A percentile compares a stretch with the other conserved stretches of the same genome.
These are phyloP conservation scores for Danio jaintianensis DNA, from an alignment of 2,797 vertebrate species.

Conservation along the genomic window DNA sequence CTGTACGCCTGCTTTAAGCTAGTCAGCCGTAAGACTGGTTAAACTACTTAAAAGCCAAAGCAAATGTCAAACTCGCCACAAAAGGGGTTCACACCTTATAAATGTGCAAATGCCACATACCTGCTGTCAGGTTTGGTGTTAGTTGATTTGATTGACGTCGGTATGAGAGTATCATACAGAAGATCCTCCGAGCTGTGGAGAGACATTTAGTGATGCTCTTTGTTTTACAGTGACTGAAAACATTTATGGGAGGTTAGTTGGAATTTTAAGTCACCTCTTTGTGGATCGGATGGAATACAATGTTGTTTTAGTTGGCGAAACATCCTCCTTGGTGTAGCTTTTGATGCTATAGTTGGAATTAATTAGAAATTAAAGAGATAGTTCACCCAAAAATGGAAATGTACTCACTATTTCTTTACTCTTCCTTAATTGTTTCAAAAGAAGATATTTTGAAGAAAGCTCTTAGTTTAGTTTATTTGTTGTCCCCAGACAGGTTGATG, in stretches of 20 bases:
- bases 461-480: too few relatives aligned
- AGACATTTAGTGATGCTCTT: slow-evolving; percentile 21
- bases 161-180: slow-evolving; percentile 52
- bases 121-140: slow-evolving; percentile 59
- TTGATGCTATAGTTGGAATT: slow-evolving; percentile 55
- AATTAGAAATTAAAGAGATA: not conserved
- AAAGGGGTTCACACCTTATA: slow-evolving; percentile 33
- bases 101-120: slow-evolving; percentile 56
- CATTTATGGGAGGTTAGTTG: not conserved
- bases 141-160: slow-evolving; percentile 41
- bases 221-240: slow-evolving; percentile 2
- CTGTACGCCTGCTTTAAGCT: slow-evolving; percentile 74
- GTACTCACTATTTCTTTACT: too few relatives aligned
- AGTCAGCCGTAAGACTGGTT: slow-evolving; percentile 70
- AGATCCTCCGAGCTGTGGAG: slow-evolving; percentile 61
- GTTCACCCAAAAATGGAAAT: too few relatives aligned
- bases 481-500: too few relatives aligned
- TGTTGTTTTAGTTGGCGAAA: slow-evolving; percentile 60
- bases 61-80: slow-evolving; percentile 44
- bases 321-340: slow-evolving; percentile 64
- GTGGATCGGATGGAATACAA: slow-evolving; percentile 64
- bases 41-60: slow-evolving; percentile 61
- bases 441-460: too few relatives aligned
- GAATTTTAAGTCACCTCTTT: slow-evolving; percentile 64
- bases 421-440: too few relatives aligned